Evolutionary conservation across 1,140 invertebrate species (phyloP), one percentile per base, ranked within the genome.

Genomic region (Stegodyphus mimosarum): DNA sequence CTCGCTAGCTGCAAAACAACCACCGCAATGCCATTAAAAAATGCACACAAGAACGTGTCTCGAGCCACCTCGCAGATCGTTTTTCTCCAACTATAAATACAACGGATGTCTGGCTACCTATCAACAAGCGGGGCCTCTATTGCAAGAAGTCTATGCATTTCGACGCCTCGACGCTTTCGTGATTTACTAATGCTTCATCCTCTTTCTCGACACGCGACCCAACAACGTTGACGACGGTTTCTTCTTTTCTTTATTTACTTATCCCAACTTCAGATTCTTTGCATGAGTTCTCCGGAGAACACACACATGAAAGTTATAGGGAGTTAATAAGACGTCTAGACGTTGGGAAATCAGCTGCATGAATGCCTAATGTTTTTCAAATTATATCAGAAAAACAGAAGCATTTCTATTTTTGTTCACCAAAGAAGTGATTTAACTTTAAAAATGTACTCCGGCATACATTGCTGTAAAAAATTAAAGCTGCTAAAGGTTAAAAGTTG

Each of bases 41-140:
- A 69, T 69, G 66, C 18, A 69, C 15, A 69, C 15, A 17, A 17
- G 15, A 69, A 33, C 33, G 33, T 33, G 33, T 33, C 33, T 33
- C 33, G 33, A 69, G 70, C 69, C 69, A 64, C 18, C 77, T 70
- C 52, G 53, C 15, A 73, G 79, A 71, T 81, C 79, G 70, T 60
- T 81, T 81, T 81, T 73, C 79, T 52, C 69, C 70, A 73, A 60
- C 79, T 81, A 81, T 81, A 81, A 81, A 81, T 81, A 81, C 64
- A 52, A 13, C 53, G 13, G 53, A 51, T 72, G 53, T 72, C 79
- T 81, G 67, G 77, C 64, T 73, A 70, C 79, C 53, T 81, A 81
- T 81, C 69, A 81, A 81, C 70, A 66, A 63, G 79, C 33, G 51
- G 17, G 69, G 53, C 66, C 70, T 52, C 55, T 18, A 81, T 81